Base-by-base conservation (phyloP, 30 jellyfish, hydroid and myxozoan genomes). In the Turritopsis rubra region DNA sequence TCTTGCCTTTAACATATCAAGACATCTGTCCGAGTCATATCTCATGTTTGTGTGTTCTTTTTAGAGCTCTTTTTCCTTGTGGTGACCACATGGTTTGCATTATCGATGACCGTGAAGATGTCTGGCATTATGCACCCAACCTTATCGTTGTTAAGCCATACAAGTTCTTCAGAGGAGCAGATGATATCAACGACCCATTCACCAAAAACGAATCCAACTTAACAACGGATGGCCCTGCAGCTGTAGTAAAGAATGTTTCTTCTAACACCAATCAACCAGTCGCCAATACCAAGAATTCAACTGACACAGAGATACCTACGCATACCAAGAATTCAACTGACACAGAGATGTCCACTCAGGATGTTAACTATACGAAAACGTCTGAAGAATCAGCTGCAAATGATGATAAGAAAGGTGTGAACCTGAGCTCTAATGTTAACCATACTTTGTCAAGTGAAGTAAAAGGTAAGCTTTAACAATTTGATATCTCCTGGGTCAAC, bases 51-150 rank as follows among this genome's bases (percentile, higher is more conserved):
- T 0, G 29, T 0, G 21, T 30, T 23, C 28, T 30, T 71, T 5
- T 18, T 54, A 93, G 97, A 52, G 91, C 97, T 54, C 60, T 95
- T 81, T 95, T 95, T 81, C 99, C 99, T 24, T 89, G 97, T 72
- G 97, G 96, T 13, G 97, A 89, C 75, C 97, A 95, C 85, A 89
- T 95, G 97, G 99, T 95, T 52, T 90, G 97, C 84, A 90, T 95
- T 20, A 89, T 95, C 19, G 99, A 95, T 85, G 99, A 95, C 82
- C 86, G 99, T 13, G 96, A 88, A 66, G 99, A 95, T 75, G 96
- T 95, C 20, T 95, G 99, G 99, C 82, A 93, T 71, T 88, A 75
- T 52, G 96, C 96, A 18, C 99, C 99, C 19, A 93, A 93, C 80
- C 96, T 93, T 17, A 78, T 93, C 75, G 85, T 95, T 7, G 99